phyloP scores from a whole-genome alignment of 2,113 vertebrate genomes.

The Brachypodius melanocephalos region DNA sequence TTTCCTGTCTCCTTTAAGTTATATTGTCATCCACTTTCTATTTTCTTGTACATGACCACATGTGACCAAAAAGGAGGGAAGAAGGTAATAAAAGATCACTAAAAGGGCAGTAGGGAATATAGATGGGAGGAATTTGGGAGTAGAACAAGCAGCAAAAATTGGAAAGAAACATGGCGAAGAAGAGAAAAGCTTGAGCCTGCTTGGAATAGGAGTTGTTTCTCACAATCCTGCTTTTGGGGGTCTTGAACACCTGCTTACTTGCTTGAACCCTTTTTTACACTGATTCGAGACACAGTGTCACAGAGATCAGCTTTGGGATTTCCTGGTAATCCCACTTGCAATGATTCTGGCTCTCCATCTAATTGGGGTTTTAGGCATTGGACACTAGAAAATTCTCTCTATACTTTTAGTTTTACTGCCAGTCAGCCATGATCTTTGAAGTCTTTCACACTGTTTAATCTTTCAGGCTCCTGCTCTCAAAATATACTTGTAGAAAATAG shows the following conservation, averaged over 20 bases:
- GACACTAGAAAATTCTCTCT: slow-evolving; percentile 51
- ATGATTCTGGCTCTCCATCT: background rate
- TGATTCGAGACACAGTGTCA: background rate
- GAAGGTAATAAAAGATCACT: background rate
- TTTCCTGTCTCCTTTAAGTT: background rate
- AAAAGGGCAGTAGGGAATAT: background rate
- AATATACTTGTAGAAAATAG: slow-evolving; percentile 71
- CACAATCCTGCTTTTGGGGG: background rate
- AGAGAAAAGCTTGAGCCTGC: background rate
- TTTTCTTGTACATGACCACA: background rate
- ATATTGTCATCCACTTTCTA: background rate
- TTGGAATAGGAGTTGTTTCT: background rate
- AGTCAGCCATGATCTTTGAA: slow-evolving; percentile 69
- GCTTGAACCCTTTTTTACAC: background rate
- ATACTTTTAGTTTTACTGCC: slow-evolving; percentile 24
- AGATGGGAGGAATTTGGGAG: background rate
- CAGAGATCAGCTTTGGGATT: background rate
- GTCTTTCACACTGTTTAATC: background rate
- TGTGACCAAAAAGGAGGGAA: background rate
- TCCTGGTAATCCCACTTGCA: background rate
- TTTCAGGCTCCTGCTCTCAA: background rate
- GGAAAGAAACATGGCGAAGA: background rate
- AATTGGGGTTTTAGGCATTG: slow-evolving; percentile 48
- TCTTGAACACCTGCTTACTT: background rate
- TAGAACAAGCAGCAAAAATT: background rate